These are phyloP conservation scores for Puffinus mauretanicus DNA, from an alignment of 2,113 vertebrate genomes.

Conservation along the genomic window DNA sequence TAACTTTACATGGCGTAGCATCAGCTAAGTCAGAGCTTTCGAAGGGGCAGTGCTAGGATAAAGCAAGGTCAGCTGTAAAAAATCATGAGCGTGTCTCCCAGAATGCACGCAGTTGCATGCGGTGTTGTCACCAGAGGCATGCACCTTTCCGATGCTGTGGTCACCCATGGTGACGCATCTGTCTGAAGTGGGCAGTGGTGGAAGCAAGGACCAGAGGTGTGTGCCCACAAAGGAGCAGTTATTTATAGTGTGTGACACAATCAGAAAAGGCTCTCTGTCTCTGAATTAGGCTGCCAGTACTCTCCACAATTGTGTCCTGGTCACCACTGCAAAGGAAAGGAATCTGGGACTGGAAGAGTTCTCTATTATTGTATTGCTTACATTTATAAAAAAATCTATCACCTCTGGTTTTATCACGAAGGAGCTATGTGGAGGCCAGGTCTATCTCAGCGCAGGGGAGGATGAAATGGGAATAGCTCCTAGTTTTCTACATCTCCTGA, in stretches of 20 bases:
- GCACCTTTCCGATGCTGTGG: background rate
- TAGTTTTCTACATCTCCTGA: background rate
- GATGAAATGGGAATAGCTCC: background rate
- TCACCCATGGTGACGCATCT: background rate
- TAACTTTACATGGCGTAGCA: background rate
- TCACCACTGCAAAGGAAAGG: background rate
- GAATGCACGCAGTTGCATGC: background rate
- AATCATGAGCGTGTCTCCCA: background rate
- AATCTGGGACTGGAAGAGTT: background rate
- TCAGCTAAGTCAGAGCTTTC: background rate
- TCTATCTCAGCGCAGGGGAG: background rate
- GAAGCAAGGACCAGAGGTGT: background rate
- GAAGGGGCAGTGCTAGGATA: background rate
- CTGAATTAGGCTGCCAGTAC: background rate
- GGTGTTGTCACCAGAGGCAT: background rate
- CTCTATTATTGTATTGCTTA: background rate
- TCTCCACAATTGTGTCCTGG: background rate
- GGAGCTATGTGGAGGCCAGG: background rate
- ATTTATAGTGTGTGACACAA: background rate
- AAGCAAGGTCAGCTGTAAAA: background rate
- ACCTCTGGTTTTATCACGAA: background rate
- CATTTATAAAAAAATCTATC: background rate
- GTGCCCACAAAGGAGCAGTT: background rate
- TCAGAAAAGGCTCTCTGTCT: background rate
- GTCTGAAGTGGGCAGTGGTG: background rate